phyloP scores from a whole-genome alignment of 2,113 vertebrate species.

The Damaliscus lunatus region DNA sequence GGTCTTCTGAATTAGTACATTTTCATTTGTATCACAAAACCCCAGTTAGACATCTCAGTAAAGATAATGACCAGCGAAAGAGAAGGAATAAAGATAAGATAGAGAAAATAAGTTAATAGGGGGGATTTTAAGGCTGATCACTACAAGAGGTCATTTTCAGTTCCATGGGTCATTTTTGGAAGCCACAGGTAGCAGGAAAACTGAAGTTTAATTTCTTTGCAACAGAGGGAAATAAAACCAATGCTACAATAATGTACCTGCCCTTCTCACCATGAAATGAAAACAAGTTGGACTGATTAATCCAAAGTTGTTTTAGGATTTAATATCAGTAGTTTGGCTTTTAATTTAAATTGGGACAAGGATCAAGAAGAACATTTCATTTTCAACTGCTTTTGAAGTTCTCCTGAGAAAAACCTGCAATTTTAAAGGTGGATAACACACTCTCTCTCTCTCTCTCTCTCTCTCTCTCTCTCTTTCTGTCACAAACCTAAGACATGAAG shows the following conservation, averaged over 20 bases:
- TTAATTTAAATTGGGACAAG: conserved; percentile 54
- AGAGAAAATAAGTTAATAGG: neutral
- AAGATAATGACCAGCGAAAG: neutral
- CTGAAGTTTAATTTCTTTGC: neutral
- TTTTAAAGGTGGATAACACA: conserved; percentile 8
- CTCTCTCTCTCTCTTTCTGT: neutral
- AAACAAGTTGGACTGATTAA: conserved; percentile 30
- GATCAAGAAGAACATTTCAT: conserved; percentile 28
- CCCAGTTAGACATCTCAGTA: neutral
- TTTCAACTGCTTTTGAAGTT: conserved; percentile 50
- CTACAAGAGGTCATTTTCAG: neutral
- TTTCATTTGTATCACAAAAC: neutral
- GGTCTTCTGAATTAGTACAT: neutral
- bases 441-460: too few relatives aligned
- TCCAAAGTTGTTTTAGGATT: conserved; percentile 10
- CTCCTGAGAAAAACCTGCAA: neutral
- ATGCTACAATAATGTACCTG: conserved; percentile 11
- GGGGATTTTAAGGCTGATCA: neutral
- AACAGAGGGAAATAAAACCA: conserved; percentile 39
- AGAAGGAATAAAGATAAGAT: neutral
- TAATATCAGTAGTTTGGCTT: conserved; percentile 15
- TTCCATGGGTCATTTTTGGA: neutral
- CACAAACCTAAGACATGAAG: neutral
- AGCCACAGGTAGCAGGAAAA: neutral
- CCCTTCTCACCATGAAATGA: neutral